A percentile compares a stretch with the other conserved stretches of the same genome.
Evolutionary conservation across 2,113 vertebrate genomes (phyloP).

Genomic region (Gasterosteus nipponicus): DNA sequence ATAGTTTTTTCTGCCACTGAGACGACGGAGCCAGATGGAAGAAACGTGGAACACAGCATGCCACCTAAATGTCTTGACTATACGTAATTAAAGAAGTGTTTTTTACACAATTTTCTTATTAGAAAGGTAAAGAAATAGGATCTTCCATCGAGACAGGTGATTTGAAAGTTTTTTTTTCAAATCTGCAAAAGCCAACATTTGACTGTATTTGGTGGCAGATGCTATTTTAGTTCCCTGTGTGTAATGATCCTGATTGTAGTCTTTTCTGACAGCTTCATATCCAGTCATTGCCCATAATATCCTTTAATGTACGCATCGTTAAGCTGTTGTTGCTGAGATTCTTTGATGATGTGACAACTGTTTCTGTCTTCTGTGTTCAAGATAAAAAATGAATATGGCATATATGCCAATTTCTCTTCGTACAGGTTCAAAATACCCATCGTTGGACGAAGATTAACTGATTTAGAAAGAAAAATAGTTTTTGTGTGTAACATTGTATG

Average conservation of each 20-base stretch:
- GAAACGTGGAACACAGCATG: too few relatives aligned
- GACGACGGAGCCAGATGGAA: too few relatives aligned
- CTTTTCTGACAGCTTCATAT: background rate
- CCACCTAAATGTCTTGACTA: too few relatives aligned
- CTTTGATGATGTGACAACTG: background rate
- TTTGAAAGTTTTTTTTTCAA: background rate
- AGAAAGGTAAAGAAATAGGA: too few relatives aligned
- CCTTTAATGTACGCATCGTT: background rate
- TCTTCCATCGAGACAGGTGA: background rate
- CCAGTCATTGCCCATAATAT: background rate
- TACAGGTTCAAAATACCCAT: background rate
- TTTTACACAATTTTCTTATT: too few relatives aligned
- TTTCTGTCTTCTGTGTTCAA: background rate
- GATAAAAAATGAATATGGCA: conserved; percentile 7
- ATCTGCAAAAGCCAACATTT: background rate
- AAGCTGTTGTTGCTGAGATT: background rate
- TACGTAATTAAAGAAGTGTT: too few relatives aligned
- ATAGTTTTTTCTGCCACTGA: background rate
- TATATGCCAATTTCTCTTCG: background rate
- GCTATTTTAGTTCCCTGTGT: background rate
- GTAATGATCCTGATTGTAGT: background rate
- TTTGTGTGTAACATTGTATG: conserved; percentile 11
- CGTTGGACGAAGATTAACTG: conserved; percentile 15
- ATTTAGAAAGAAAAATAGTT: background rate
- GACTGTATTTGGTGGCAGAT: background rate